phyloP scores from a whole-genome alignment of 2,113 vertebrate genomes.

The Gobius niger region DNA sequence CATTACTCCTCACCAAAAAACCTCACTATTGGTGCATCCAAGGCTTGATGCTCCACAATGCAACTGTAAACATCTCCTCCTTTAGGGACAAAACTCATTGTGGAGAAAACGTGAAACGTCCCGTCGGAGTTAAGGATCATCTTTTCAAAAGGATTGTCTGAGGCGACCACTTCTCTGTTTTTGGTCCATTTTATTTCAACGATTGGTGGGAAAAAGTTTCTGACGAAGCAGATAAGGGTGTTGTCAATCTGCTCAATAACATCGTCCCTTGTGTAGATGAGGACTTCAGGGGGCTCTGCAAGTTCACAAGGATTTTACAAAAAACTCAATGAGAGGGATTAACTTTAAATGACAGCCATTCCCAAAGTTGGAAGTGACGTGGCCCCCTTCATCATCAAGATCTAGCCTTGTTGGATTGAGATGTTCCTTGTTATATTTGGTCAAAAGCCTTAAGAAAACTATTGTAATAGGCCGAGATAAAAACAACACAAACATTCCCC shows the following conservation, averaged over 20 bases:
- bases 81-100: constrained; percentile 22
- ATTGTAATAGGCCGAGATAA: no score
- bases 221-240: constrained; percentile 44
- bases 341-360: no score
- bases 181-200: constrained; percentile 45
- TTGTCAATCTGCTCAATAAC: constrained; percentile 24
- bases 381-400: no score
- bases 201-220: constrained; percentile 27
- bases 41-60: constrained; percentile 32
- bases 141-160: constrained; percentile 15
- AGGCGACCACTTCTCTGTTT: constrained; percentile 17
- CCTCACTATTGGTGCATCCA: constrained; percentile 20
- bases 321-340: no score
- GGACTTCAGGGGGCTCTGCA: constrained; percentile 27
- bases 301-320: neutral
- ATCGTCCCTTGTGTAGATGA: constrained; percentile 34
- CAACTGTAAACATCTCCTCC: constrained; percentile 49
- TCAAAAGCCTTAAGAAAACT: no score
- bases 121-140: constrained; percentile 20
- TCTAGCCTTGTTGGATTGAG: no score
- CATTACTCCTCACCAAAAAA: constrained; percentile 38
- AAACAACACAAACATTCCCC: no score
- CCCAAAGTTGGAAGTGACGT: no score
- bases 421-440: no score
- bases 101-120: constrained; percentile 24